Conservation (phyloP, 2,113 vertebrate species). For the Dasypus novemcinctus region DNA sequence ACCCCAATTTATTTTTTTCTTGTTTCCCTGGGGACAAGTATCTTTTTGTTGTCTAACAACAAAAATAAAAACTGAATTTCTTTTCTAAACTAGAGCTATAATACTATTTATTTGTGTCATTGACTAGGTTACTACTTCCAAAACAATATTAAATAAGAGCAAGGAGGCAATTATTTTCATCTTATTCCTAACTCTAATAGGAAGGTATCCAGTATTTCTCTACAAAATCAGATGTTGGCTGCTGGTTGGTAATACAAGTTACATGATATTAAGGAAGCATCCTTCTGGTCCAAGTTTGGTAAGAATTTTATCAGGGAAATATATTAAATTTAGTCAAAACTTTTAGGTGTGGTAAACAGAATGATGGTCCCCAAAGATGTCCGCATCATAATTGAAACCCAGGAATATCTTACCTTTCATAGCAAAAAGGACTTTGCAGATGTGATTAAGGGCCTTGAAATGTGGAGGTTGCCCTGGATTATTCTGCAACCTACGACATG, state of each 20-base stretch:
- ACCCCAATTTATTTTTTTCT: background rate
- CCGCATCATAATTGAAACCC: background rate
- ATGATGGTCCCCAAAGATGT: background rate
- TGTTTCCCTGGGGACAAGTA: background rate
- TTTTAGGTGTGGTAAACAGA: background rate
- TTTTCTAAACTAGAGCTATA: background rate
- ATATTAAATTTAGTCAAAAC: background rate
- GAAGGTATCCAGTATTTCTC: background rate
- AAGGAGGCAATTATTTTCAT: background rate
- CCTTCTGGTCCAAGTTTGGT: background rate
- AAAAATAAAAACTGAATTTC: background rate
- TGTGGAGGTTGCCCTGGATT: background rate
- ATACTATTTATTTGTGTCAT: background rate
- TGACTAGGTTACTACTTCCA: background rate
- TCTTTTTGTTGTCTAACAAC: background rate
- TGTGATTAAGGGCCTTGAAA: background rate
- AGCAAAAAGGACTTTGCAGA: background rate
- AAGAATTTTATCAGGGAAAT: background rate
- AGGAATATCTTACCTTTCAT: background rate
- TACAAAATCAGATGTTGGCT: background rate
- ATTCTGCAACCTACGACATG: background rate
- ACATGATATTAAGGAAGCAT: background rate
- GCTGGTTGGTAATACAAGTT: background rate
- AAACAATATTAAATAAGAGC: background rate
- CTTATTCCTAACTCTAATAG: background rate